These are phyloP conservation scores for Drosophila yakuba DNA, from an alignment of 1,140 invertebrate species.

Conservation along the genomic window DNA sequence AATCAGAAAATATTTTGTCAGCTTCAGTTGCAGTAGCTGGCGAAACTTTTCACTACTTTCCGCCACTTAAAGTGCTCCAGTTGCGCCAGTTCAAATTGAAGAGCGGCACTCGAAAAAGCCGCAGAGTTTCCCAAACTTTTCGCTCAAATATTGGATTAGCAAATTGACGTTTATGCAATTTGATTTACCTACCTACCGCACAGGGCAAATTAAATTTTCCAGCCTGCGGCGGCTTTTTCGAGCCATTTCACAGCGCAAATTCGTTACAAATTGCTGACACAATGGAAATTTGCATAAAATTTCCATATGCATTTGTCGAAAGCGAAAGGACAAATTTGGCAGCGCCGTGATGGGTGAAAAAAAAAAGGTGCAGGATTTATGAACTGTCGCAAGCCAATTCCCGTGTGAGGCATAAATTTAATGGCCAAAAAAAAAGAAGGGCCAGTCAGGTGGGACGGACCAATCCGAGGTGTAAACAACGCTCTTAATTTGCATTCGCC, in stretches of 20 bases:
- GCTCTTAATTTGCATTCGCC: slow-evolving; percentile 56
- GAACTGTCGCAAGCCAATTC: slow-evolving; percentile 41
- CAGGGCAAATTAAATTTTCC: slow-evolving; percentile 69
- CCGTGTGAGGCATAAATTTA: slow-evolving; percentile 53
- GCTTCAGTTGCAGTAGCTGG: slow-evolving; percentile 49
- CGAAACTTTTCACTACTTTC: slow-evolving; percentile 23
- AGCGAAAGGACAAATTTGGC: slow-evolving; percentile 57
- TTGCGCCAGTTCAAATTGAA: slow-evolving; percentile 40
- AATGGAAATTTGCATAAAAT: slow-evolving; percentile 78
- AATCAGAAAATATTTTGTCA: slow-evolving; percentile 81
- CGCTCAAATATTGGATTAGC: slow-evolving; percentile 56
- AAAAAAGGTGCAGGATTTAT: slow-evolving; percentile 53
- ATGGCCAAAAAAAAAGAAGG: slow-evolving; percentile 12
- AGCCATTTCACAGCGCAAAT: slow-evolving; percentile 71
- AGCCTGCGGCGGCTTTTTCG: slow-evolving; percentile 49
- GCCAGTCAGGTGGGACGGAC: slow-evolving; percentile 13
- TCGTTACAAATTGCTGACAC: slow-evolving; percentile 77
- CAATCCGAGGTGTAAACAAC: slow-evolving; percentile 64
- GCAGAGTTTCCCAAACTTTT: slow-evolving; percentile 10
- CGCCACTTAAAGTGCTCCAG: slow-evolving; percentile 52
- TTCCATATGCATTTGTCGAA: slow-evolving; percentile 70
- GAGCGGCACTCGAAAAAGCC: slow-evolving; percentile 36
- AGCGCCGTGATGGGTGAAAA: slow-evolving; percentile 14
- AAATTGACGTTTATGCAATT: slow-evolving; percentile 82
- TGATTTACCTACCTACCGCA: slow-evolving; percentile 62